Evolutionary conservation across 2,113 vertebrate genomes (phyloP).

Genomic region (Cepphus grylle): DNA sequence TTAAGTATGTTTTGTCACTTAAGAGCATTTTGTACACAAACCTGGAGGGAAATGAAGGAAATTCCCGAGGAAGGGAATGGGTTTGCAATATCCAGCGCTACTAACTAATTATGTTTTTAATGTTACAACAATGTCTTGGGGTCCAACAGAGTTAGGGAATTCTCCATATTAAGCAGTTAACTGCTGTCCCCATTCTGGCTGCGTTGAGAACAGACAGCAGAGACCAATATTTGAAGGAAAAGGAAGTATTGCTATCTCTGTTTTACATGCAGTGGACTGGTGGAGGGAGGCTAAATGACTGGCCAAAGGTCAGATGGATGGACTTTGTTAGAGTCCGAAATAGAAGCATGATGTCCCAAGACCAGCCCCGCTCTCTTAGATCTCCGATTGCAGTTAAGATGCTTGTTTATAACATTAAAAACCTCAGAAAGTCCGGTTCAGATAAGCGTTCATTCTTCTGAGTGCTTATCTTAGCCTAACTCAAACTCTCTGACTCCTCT

Average conservation of each 20-base stretch:
- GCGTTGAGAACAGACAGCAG: background rate
- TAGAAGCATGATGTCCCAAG: background rate
- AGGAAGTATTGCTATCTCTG: background rate
- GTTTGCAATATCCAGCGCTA: background rate
- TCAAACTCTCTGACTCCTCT: background rate
- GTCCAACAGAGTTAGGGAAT: background rate
- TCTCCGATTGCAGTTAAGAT: background rate
- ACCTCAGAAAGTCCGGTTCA: background rate
- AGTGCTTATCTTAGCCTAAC: background rate
- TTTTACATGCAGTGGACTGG: background rate
- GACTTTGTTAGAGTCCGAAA: background rate
- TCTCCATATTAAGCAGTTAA: background rate
- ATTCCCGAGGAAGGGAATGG: background rate
- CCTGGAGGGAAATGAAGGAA: background rate
- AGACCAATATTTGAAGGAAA: background rate
- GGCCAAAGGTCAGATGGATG: background rate
- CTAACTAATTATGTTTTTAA: background rate
- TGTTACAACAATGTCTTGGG: background rate
- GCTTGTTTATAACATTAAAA: background rate
- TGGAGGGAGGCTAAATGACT: background rate
- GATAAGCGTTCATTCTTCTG: conserved; percentile 17
- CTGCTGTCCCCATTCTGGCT: background rate
- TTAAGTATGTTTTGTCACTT: background rate
- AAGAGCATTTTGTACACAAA: background rate
- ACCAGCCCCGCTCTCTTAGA: background rate